Percentiles rank a stretch among this genome's conserved stretches.
Evolutionary conservation across 2,888 invertebrate genomes (phyloP).

Genomic region (Idaea aversata): DNA sequence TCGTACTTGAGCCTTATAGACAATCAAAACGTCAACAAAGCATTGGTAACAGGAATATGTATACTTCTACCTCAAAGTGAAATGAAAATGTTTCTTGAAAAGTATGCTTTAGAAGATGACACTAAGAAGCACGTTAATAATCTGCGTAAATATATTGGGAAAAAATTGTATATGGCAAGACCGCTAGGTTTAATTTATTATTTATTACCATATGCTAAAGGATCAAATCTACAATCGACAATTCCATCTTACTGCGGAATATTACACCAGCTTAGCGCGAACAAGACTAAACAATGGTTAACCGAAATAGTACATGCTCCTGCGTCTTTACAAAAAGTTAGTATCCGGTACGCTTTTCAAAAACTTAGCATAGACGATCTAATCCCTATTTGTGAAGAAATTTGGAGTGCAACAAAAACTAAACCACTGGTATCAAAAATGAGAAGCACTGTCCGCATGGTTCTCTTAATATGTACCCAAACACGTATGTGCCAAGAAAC

Average conservation of each 20-base stretch:
- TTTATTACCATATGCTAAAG: constrained; percentile 54
- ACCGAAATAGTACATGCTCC: constrained; percentile 48
- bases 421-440: constrained; percentile 40
- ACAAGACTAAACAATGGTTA: constrained; percentile 37
- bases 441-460: constrained; percentile 12
- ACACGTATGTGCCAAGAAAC: constrained; percentile 48
- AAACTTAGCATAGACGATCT: constrained; percentile 46
- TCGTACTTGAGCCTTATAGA: constrained; percentile 39
- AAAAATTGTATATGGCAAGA: constrained; percentile 59
- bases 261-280: constrained; percentile 48
- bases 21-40: constrained; percentile 35
- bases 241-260: constrained; percentile 57
- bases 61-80: constrained; percentile 39
- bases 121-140: constrained; percentile 50
- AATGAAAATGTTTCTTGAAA: constrained; percentile 41
- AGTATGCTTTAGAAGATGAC: constrained; percentile 47
- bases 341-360: constrained; percentile 49
- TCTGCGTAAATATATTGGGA: constrained; percentile 53
- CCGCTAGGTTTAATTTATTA: constrained; percentile 52
- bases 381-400: constrained; percentile 42
- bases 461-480: constrained; percentile 51
- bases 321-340: constrained; percentile 63
- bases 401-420: constrained; percentile 54
- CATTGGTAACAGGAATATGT: constrained; percentile 49
- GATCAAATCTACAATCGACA: constrained; percentile 58